A percentile compares a stretch with the other conserved stretches of the same genome.
phyloP scores from a whole-genome alignment of 2,113 vertebrate species.

The Phalacrocorax carbo region DNA sequence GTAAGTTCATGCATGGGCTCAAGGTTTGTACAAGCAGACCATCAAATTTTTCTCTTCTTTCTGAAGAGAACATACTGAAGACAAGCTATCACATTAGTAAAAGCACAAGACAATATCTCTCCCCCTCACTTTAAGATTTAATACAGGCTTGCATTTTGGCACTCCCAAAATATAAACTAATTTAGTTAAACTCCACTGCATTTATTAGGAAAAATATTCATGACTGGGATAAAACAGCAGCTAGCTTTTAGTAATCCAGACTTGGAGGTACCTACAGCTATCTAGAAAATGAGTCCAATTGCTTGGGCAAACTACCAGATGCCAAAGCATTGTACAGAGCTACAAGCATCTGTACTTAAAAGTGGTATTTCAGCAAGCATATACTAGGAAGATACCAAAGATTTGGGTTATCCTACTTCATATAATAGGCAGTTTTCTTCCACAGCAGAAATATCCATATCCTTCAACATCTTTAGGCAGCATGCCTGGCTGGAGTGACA shows the following conservation, averaged over 20 bases:
- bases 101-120: not conserved
- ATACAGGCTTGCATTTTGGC: not conserved
- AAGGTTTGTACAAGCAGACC: not conserved
- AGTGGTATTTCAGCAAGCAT: not conserved
- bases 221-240: not conserved
- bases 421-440: not conserved
- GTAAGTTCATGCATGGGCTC: fast-evolving
- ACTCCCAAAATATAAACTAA: not conserved
- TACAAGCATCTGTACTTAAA: not conserved
- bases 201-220: not conserved
- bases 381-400: not conserved
- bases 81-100: not conserved
- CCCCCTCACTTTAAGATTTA: not conserved
- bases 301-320: not conserved
- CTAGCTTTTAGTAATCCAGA: not conserved
- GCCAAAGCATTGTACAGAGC: not conserved
- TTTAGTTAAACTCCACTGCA: not conserved
- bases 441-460: not conserved
- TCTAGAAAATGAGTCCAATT: not conserved
- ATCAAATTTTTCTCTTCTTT: not conserved
- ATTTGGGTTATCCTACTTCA: not conserved
- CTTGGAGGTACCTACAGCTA: not conserved
- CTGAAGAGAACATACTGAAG: not conserved
- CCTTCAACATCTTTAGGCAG: not conserved
- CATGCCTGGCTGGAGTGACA: not conserved